Evolutionary conservation across 2,888 invertebrate genomes (phyloP).

Genomic region (Auanema sp.): DNA sequence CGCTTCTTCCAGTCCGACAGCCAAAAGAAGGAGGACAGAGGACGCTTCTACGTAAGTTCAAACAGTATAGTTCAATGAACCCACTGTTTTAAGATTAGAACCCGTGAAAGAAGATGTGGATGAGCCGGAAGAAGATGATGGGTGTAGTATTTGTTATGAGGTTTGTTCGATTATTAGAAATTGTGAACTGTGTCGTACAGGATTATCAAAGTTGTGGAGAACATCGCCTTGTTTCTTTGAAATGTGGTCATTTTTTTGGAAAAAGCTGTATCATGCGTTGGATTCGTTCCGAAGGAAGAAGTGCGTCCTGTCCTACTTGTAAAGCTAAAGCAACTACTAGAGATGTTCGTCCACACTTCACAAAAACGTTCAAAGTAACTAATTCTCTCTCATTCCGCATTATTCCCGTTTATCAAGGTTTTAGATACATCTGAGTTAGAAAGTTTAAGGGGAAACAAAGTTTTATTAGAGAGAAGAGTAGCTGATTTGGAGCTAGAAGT

Average conservation of each 20-base stretch:
- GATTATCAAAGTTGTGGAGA: conserved; percentile 76
- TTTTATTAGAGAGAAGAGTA: not conserved
- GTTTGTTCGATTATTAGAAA: not conserved
- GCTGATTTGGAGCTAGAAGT: conserved; percentile 11
- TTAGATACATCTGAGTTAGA: conserved; percentile 13
- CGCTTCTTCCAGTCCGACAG: too few relatives aligned
- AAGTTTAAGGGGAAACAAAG: not conserved
- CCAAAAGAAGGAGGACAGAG: too few relatives aligned
- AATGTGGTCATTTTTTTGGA: conserved; percentile 91
- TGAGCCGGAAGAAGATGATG: conserved; percentile 16
- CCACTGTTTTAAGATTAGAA: too few relatives aligned
- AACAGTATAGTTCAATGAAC: too few relatives aligned
- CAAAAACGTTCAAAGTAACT: conserved; percentile 22
- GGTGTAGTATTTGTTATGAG: conserved; percentile 27
- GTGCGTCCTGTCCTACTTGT: conserved; percentile 66
- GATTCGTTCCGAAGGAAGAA: conserved; percentile 54
- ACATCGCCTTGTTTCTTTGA: conserved; percentile 82
- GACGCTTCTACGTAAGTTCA: too few relatives aligned
- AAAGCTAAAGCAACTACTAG: conserved; percentile 64
- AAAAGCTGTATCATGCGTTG: conserved; percentile 67
- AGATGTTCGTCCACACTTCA: conserved; percentile 64
- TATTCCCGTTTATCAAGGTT: conserved; percentile 1
- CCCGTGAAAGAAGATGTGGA: not conserved
- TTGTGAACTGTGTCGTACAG: conserved; percentile 18
- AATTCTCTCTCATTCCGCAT: conserved; percentile 3